Conservation (phyloP, 2,113 vertebrate species). For the Colaptes auratus region DNA sequence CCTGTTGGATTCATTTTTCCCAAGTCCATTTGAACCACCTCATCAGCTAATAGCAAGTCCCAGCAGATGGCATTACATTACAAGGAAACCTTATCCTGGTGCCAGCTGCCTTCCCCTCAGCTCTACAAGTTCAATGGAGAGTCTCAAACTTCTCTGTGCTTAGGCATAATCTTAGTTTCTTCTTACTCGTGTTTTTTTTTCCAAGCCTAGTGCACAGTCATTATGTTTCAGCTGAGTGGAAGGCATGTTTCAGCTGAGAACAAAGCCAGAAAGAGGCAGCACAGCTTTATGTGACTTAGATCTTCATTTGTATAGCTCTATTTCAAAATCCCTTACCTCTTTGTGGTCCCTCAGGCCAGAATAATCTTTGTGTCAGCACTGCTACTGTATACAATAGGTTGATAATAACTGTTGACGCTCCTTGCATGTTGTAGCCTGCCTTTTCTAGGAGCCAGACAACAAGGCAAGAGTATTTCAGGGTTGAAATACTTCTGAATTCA, state of each 20-base stretch:
- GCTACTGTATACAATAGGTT: background rate
- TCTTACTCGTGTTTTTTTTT: background rate
- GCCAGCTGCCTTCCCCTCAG: background rate
- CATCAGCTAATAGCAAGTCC: background rate
- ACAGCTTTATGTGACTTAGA: background rate
- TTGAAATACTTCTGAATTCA: background rate
- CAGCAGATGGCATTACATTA: constrained; percentile 23
- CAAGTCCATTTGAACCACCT: background rate
- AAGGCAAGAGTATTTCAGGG: background rate
- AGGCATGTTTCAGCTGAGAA: background rate
- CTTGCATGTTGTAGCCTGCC: background rate
- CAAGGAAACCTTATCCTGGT: background rate
- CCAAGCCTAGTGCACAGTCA: background rate
- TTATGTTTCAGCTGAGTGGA: background rate
- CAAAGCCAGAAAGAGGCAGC: background rate
- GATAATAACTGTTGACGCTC: background rate
- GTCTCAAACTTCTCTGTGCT: background rate
- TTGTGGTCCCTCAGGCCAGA: background rate
- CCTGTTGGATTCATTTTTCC: background rate
- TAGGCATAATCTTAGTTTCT: background rate
- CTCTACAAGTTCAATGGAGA: background rate
- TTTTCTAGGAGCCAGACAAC: background rate
- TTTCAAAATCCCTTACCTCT: background rate
- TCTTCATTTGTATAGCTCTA: background rate
- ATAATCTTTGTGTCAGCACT: background rate